Conservation (phyloP, 1,140 invertebrate genomes). For the Drosophila nigromelanica region DNA sequence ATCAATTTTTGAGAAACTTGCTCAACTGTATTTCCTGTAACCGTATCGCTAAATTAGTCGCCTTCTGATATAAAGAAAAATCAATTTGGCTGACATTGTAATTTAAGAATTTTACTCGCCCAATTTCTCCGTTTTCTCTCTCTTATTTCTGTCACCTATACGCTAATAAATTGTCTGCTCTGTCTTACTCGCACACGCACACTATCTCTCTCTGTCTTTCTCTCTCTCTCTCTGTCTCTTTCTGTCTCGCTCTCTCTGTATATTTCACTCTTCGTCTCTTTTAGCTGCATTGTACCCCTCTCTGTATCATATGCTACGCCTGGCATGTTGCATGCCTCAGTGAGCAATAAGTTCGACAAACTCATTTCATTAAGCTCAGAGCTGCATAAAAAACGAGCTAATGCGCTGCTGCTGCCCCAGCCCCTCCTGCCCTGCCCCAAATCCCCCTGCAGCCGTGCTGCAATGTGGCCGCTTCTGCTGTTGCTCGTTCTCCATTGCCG, state of each 20-base stretch:
- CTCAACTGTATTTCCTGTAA: no score
- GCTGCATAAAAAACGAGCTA: slow-evolving; percentile 75
- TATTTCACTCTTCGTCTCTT: neutral
- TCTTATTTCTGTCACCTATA: neutral
- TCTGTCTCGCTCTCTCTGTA: neutral
- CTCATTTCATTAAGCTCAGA: slow-evolving; percentile 78
- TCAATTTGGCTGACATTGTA: slow-evolving; percentile 10
- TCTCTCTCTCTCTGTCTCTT: neutral
- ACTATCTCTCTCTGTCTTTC: neutral
- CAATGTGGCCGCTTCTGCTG: slow-evolving; percentile 23
- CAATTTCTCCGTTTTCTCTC: neutral
- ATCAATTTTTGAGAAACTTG: no score
- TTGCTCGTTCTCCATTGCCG: slow-evolving; percentile 36
- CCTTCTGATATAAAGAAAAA: slow-evolving; percentile 1
- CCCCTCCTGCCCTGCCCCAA: no score
- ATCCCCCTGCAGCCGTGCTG: neutral
- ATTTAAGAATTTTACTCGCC: neutral
- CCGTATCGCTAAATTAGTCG: no score
- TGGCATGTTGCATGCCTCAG: slow-evolving; percentile 76
- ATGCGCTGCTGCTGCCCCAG: slow-evolving; percentile 44
- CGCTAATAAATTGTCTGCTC: slow-evolving; percentile 3
- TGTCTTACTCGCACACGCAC: neutral
- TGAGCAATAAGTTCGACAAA: slow-evolving; percentile 80
- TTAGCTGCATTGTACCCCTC: slow-evolving; percentile 1
- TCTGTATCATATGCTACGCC: slow-evolving; percentile 31